Base-by-base conservation (phyloP, 2,797 vertebrate species). In the Ptychobarbus kaznakovi region DNA sequence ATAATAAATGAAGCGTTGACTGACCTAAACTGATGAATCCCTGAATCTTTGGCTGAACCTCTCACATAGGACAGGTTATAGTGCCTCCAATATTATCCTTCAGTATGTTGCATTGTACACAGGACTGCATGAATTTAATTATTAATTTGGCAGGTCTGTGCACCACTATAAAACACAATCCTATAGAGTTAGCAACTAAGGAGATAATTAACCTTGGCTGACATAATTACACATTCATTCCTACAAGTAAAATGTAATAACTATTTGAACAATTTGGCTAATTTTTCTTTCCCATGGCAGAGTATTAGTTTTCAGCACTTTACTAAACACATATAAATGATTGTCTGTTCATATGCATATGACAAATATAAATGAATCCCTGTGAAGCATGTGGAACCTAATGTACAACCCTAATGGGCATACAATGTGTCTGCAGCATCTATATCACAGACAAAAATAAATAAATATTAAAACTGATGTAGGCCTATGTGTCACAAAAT, bases 1-100 rank as follows among this genome's bases (percentile, higher is more conserved):
- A 89, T 86, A 91, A 91, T 91, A 90, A 91, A 93, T 87, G 83
- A 90, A 81, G 90, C 83, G 88, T 32, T 91, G 90, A 93, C 86
- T 90, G 90, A 92, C 85, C 88, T 89, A 92, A 90, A 89, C 88
- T 82, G 86, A 91, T 80, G 86, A 88, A 91, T 88, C 86, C 87
- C 88, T 77, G 18, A 85, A 84, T 73, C 13, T 11, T 51, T 84
- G 69, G 82, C 81, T 25, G 56, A 44, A 66, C 84, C 77, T 87
- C 66, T 65, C 68, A 72, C 63, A 66, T 28, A 58, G n/a, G 22
- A 42, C n/a, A 74, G 18, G 61, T 35, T 51, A 68, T 44, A 80
- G 28, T 35, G 61, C 40, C 20, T 80, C 58, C 61, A 80, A 9
- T n/a, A 22, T 53, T 53, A 2, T 53, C 28, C 73, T 53, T 7